Conservation (phyloP, 2,113 vertebrate species). For the Sminthopsis crassicaudata region DNA sequence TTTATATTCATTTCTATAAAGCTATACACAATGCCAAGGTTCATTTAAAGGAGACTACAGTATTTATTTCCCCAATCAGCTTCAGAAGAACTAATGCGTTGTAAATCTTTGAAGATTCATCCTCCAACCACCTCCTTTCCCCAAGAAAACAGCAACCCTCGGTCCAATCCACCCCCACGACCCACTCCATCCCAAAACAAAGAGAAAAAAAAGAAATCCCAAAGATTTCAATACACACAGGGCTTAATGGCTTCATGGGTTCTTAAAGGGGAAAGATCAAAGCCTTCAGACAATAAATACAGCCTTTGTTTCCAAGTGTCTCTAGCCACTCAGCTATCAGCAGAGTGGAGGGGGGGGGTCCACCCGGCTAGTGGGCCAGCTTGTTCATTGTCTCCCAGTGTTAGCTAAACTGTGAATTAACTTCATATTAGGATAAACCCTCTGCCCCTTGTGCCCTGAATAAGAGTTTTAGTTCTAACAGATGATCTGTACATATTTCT, state of each 20-base stretch:
- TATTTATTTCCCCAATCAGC: conserved; percentile 49
- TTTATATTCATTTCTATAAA: conserved; percentile 81
- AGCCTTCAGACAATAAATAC: background rate
- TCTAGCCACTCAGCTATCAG: background rate
- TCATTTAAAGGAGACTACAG: conserved; percentile 84
- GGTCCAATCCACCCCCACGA: background rate
- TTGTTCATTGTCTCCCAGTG: background rate
- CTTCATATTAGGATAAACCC: background rate
- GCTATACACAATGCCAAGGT: conserved; percentile 78
- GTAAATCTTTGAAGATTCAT: background rate
- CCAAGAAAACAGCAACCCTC: background rate
- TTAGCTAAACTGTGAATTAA: background rate
- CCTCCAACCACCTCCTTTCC: background rate
- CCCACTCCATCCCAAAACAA: background rate
- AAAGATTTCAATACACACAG: conserved; percentile 31
- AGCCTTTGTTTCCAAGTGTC: fast-evolving
- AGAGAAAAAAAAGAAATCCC: background rate
- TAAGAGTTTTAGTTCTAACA: background rate
- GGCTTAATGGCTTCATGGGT: background rate
- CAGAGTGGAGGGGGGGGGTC: background rate
- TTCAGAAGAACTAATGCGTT: background rate
- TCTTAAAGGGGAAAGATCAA: background rate
- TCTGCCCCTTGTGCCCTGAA: background rate
- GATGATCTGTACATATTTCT: background rate
- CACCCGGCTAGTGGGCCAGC: background rate